A percentile compares a stretch with the other conserved stretches of the same genome.
These are phyloP conservation scores for Artemisiospiza belli DNA, from an alignment of 2,113 vertebrate species.

Conservation along the genomic window DNA sequence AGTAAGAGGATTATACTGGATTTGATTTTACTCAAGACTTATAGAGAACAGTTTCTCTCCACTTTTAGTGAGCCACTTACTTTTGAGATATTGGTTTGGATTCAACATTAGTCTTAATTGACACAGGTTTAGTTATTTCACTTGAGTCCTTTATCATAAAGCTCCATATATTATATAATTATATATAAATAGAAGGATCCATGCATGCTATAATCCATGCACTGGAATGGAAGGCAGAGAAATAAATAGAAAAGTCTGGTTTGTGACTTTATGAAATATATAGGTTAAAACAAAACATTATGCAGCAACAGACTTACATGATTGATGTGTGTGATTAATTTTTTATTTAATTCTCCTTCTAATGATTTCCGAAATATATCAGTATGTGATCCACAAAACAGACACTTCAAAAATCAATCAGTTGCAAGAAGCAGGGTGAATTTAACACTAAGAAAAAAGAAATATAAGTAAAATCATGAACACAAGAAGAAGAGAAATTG, in stretches of 20 bases:
- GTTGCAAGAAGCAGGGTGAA: background rate
- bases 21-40: conserved; percentile 25
- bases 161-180: background rate
- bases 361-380: background rate
- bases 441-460: background rate
- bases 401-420: background rate
- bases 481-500: background rate
- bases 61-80: background rate
- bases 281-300: background rate
- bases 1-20: conserved; percentile 50
- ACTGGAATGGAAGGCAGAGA: background rate
- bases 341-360: background rate
- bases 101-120: conserved; percentile 14
- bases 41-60: background rate
- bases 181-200: background rate
- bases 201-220: background rate
- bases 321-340: background rate
- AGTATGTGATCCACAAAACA: background rate
- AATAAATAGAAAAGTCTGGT: background rate
- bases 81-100: background rate
- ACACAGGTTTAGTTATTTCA: conserved; percentile 13
- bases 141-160: background rate
- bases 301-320: background rate
- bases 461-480: background rate
- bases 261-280: background rate